These are phyloP conservation scores for Protophormia terraenovae DNA, from an alignment of 2,888 invertebrate species.

Conservation along the genomic window DNA sequence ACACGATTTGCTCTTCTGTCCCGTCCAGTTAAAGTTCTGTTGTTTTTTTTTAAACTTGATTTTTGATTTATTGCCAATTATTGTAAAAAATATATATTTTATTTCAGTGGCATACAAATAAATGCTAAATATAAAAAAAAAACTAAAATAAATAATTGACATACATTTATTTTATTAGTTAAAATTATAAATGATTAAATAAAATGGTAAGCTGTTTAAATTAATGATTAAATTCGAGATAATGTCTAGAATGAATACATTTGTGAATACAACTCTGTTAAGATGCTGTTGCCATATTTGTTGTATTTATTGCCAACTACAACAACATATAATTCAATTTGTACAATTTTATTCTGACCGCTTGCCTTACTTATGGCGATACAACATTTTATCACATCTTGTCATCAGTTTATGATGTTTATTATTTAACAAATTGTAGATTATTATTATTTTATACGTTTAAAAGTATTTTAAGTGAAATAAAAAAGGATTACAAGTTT, in stretches of 20 bases:
- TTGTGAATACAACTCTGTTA: constrained; percentile 54
- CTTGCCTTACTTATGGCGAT: constrained; percentile 46
- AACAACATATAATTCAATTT: constrained; percentile 65
- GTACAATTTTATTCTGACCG: constrained; percentile 61
- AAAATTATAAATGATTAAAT: constrained; percentile 53
- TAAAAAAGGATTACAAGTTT: constrained; percentile 29
- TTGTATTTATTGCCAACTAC: constrained; percentile 19
- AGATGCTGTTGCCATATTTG: constrained; percentile 61
- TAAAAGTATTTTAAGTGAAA: not conserved
- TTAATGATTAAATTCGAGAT: constrained; percentile 54
- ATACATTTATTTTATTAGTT: constrained; percentile 57
- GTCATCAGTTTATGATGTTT: constrained; percentile 67
- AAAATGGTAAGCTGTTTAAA: constrained; percentile 52
- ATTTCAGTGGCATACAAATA: constrained; percentile 20
- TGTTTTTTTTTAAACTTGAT: constrained; percentile 63
- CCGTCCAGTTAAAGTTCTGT: not conserved
- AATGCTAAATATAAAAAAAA: not conserved
- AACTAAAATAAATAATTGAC: constrained; percentile 56
- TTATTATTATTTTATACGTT: constrained; percentile 23
- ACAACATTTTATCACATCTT: constrained; percentile 68
- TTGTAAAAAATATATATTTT: constrained; percentile 49
- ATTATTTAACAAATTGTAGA: constrained; percentile 66
- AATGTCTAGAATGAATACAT: constrained; percentile 49
- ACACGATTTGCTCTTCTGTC: constrained; percentile 24
- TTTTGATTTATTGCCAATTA: constrained; percentile 67